Evolutionary conservation across 1,140 invertebrate genomes (phyloP).

Genomic region (Sweltsa coloradensis): DNA sequence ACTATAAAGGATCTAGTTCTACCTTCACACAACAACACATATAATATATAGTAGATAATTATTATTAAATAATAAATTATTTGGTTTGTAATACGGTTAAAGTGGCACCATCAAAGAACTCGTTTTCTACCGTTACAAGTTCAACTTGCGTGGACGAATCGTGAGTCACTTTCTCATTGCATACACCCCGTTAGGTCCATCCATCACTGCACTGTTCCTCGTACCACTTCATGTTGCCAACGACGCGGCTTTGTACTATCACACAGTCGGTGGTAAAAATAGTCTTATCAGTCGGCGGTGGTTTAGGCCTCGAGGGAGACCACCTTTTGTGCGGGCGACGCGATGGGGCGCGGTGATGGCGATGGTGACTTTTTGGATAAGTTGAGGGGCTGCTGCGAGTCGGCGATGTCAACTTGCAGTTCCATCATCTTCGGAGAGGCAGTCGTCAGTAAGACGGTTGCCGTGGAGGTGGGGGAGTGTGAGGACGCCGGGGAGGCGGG

Average conservation of each 20-base stretch:
- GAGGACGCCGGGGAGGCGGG: slow-evolving; percentile 39
- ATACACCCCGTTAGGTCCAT: slow-evolving; percentile 15
- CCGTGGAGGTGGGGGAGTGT: slow-evolving; percentile 30
- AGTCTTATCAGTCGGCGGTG: background rate
- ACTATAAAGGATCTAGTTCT: too few relatives aligned
- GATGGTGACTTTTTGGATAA: slow-evolving; percentile 79
- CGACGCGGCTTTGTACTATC: slow-evolving; percentile 21
- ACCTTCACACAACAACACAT: slow-evolving; percentile 19
- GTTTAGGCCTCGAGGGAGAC: slow-evolving; percentile 44
- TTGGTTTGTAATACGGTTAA: slow-evolving; percentile 47
- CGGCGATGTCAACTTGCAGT: slow-evolving; percentile 66
- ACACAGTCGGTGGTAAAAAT: slow-evolving; percentile 10
- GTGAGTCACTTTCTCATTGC: background rate
- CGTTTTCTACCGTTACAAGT: slow-evolving; percentile 29
- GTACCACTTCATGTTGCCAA: background rate
- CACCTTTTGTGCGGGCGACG: slow-evolving; percentile 32
- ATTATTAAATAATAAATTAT: slow-evolving; percentile 46
- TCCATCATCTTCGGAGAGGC: slow-evolving; percentile 46
- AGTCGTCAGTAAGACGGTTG: slow-evolving; percentile 26
- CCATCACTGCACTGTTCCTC: slow-evolving; percentile 6
- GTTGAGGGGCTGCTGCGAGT: slow-evolving; percentile 72
- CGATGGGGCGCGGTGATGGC: slow-evolving; percentile 48
- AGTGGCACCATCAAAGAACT: slow-evolving; percentile 30
- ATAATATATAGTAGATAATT: slow-evolving; percentile 25
- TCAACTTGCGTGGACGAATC: slow-evolving; percentile 4